Evolutionary conservation across 2,113 vertebrate genomes (phyloP), one percentile per base, ranked within the genome.

Genomic region (Boulengeromyrus knoepffleri): DNA sequence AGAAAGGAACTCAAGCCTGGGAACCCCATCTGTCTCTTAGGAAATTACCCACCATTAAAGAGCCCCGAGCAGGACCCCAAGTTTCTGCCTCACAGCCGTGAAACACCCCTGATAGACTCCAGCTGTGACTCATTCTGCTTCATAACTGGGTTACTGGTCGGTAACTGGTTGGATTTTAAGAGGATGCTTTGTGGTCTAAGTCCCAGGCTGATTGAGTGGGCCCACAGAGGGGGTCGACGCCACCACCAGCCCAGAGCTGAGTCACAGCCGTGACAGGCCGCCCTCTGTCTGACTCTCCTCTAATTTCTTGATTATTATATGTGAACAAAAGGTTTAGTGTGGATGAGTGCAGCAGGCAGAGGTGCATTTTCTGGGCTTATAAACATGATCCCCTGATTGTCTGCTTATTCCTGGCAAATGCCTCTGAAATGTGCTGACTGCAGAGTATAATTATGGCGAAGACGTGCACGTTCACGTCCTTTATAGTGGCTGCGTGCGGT

Each of bases 121-220:
- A 93, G 92, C 93, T 93, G 92, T 90, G 91, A 90, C 90, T 90
- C 15, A 50, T 87, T 90, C 90, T 77, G 89, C 89, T 91, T 89
- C 46, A 50, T 46, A 31, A 36, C 91, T 91, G 88, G 91, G 91
- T 90, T 91, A 94, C 95, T 90, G 92, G 62, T 70, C 27, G 3
- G n/a, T 70, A 91, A 93, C 89, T 92, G 92, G 92, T 91, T 92
- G 91, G 89, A 36, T 94, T 95, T 95, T 93, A 92, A 93, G 88
- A 89, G 92, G 90, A 90, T 89, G 92, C 90, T 90, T 91, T 90
- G 89, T 24, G 45, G 80, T 84, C 17, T 9, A 42, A 46, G 39
- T 42, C 36, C 83, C 46, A n/a, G 42, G 21, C 27, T 27, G 1
- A 27, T 13, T n/a, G 17, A 85, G 45, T 85, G 46, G 74, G 36